Base-by-base conservation (phyloP, 2,113 vertebrate species). In the Hirundichthys speculiger region DNA sequence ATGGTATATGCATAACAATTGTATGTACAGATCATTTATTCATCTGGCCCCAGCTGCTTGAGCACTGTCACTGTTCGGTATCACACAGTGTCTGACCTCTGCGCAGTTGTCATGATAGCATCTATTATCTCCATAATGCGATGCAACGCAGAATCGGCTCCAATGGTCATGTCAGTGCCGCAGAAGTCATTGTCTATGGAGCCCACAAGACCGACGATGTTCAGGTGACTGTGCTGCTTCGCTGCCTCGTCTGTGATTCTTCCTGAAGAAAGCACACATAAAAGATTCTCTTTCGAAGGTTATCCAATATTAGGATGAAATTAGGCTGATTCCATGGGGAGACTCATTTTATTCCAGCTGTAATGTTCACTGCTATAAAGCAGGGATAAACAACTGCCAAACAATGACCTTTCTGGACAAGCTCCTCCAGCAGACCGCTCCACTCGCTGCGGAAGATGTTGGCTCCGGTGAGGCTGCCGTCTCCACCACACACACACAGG, bases 141-240 rank as follows among this genome's bases (percentile, higher is more conserved):
- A 57, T 98, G 96, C 80, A 98, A 88, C 0, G 96, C 96, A 0
- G 96, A 98, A 81, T 98, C 95, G 0, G 95, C 96, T 22, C 96
- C 96, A 0, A 98, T 98, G 79, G 96, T 98, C 96, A 98, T 98
- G 88, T 98, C 96, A 0, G 96, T 98, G 52, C 96, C 96, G 0
- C 96, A 97, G 93, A 98, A 98, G 80, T 98, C 96, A 0, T 98
- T 98, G 80, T 98, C 96, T 0, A 98, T 98, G 73, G 96, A 98
- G 41, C 96, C 96, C 14, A 97, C 95, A 21, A 98, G 88, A 3
- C 96, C 96, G 0, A 94, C 95, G 0, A 98, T 95, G 90, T 94
- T 97, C 62, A 98, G 88, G 79, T 90, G 93, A 0, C 80, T 71
- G 50, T 96, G 93, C 72, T 91, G 61, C 73, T 79, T 82, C 0